Evolutionary conservation across 2,113 vertebrate genomes (phyloP).

Genomic region (Psilopsiagon aymara): DNA sequence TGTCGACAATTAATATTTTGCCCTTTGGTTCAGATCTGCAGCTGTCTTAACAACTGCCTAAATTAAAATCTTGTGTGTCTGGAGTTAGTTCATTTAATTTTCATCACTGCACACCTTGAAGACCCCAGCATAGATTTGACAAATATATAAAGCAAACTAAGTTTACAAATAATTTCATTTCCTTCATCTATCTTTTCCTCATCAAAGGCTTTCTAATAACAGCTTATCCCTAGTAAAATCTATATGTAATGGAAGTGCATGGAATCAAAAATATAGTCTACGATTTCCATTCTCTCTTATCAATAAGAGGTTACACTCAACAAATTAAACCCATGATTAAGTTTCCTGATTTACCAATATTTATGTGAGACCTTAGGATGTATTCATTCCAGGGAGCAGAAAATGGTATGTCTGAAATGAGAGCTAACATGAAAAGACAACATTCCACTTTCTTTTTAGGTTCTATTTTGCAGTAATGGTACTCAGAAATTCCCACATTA

Average conservation of each 20-base stretch:
- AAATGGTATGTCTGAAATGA: background rate
- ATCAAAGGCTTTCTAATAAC: background rate
- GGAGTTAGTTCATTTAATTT: background rate
- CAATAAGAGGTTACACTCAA: background rate
- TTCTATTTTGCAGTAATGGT: background rate
- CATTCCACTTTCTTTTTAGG: background rate
- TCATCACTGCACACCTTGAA: background rate
- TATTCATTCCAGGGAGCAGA: background rate
- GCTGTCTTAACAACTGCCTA: background rate
- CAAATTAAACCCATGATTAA: background rate
- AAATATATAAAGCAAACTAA: background rate
- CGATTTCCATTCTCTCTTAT: background rate
- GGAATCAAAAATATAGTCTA: background rate
- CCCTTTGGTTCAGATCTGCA: background rate
- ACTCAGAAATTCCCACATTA: background rate
- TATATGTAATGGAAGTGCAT: background rate
- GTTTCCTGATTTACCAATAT: background rate
- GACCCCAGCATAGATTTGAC: background rate
- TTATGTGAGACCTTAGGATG: background rate
- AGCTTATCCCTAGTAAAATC: background rate
- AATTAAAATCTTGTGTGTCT: background rate
- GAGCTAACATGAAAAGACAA: background rate
- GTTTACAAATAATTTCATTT: background rate
- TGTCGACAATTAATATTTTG: background rate
- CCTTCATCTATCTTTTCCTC: background rate